Conservation (phyloP, 1,140 invertebrate genomes). For the Ditylenchus dipsaci region DNA sequence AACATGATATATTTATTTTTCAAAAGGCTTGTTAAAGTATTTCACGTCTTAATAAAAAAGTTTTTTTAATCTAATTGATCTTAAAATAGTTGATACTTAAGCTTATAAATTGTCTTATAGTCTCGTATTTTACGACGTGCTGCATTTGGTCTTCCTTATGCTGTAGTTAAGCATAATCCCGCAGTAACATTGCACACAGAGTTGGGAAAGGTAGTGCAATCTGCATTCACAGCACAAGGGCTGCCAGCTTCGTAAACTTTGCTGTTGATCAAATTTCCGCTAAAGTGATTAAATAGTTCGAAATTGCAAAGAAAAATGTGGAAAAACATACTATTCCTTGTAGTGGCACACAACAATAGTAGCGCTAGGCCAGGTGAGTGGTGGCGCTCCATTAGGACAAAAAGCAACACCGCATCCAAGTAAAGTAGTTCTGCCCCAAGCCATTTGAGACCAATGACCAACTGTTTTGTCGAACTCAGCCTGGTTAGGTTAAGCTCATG, state of each 20-base stretch:
- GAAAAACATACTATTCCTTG: too few relatives aligned
- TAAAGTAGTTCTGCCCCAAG: constrained; percentile 3
- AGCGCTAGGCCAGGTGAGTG: too few relatives aligned
- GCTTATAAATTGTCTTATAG: too few relatives aligned
- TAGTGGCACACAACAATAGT: neutral
- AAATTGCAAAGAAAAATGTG: neutral
- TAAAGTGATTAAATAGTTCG: too few relatives aligned
- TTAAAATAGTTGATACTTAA: too few relatives aligned
- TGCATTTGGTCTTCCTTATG: too few relatives aligned
- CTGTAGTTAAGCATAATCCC: neutral
- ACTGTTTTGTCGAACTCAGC: constrained; percentile 9
- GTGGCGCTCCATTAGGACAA: neutral
- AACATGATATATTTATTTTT: too few relatives aligned
- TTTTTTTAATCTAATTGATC: too few relatives aligned
- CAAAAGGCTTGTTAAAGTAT: too few relatives aligned
- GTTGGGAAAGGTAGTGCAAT: neutral
- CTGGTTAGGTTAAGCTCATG: neutral
- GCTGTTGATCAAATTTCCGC: neutral
- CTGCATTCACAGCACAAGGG: neutral
- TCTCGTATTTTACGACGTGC: too few relatives aligned
- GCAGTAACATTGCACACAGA: neutral
- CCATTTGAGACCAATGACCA: constrained; percentile 8
- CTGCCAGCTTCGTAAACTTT: neutral
- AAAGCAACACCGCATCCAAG: constrained; percentile 1
- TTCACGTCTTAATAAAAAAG: too few relatives aligned